Evolutionary conservation across 2,888 invertebrate genomes (phyloP), one percentile per base, ranked within the genome.

Genomic region (Pyrochroa serraticornis): DNA sequence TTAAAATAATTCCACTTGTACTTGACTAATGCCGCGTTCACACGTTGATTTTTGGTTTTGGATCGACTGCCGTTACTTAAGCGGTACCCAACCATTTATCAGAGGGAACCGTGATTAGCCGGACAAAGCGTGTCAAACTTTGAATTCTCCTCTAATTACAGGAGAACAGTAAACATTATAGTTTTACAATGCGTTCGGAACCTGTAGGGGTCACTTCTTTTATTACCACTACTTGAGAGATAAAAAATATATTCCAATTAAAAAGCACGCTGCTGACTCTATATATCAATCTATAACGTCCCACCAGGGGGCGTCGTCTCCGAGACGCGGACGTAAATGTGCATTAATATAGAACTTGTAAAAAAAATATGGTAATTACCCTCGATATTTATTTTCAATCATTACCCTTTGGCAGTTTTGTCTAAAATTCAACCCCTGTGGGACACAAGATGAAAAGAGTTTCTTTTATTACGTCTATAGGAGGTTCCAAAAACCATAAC

Each of bases 231-330:
- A 78, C 77, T 77, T 75, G 73, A 22, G 75, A 76, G 76, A 75
- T 77, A 77, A 79, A 78, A 77, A 77, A 78, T 77, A 75, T 77
- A 76, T 77, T 78, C 78, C 78, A 79, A 79, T 78, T 79, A 78
- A 79, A 78, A 78, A 76, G 75, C 72, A 70, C 71, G 77, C 77
- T 75, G 77, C 75, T 74, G 77, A 75, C 75, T 75, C 78, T 75
- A 77, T 78, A 78, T 77, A 78, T 78, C 78, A 79, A 78, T 78
- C 77, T 78, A 77, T 77, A 76, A 71, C 74, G 74, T 68, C 77
- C 49, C 79, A 77, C 75, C 78, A 70, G 75, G 79, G 66, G 72
- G 74, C 76, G 70, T 67, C 70, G 74, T 72, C 71, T 70, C 64
- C 64, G 67, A 70, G 70, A 71, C 72, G 66, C 65, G 60, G 64